phyloP scores from a whole-genome alignment of 64 coral and sea anemone genomes.

The Exaiptasia diaphana region DNA sequence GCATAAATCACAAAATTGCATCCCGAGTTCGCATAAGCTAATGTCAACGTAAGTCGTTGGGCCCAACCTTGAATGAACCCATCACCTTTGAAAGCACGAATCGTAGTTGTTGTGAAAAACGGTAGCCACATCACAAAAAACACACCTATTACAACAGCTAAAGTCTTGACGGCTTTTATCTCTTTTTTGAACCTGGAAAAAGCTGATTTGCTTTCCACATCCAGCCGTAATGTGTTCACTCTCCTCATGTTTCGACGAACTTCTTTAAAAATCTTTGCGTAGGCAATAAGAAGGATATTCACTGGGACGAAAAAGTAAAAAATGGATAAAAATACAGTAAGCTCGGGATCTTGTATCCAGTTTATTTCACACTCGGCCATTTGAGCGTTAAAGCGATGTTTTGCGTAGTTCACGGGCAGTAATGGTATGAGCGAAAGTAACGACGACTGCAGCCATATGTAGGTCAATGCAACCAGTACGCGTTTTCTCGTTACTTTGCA shows the following conservation, averaged over 20 bases:
- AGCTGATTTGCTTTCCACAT: not conserved
- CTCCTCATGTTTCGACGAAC: constrained; percentile 59
- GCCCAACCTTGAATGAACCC: not conserved
- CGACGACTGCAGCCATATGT: constrained; percentile 73
- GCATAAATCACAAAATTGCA: constrained; percentile 91
- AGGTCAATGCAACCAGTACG: constrained; percentile 25
- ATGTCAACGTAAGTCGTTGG: constrained; percentile 44
- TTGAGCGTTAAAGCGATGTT: constrained; percentile 63
- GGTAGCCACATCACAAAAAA: constrained; percentile 91
- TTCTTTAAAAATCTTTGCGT: constrained; percentile 71
- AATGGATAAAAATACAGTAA: constrained; percentile 47
- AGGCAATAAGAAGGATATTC: constrained; percentile 61
- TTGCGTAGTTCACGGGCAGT: constrained; percentile 20
- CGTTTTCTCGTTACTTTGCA: constrained; percentile 56
- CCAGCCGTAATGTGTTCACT: constrained; percentile 12
- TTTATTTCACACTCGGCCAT: constrained; percentile 69
- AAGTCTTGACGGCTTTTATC: constrained; percentile 69
- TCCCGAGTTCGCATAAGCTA: constrained; percentile 74
- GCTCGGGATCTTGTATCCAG: constrained; percentile 56
- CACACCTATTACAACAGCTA: constrained; percentile 77
- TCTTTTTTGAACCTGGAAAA: constrained; percentile 58
- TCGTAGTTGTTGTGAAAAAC: constrained; percentile 66
- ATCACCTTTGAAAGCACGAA: constrained; percentile 51
- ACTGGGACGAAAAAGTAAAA: constrained; percentile 74
- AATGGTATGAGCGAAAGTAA: constrained; percentile 57